Base-by-base conservation (phyloP, 2,797 vertebrate genomes). In the Hydrolagus colliei region DNA sequence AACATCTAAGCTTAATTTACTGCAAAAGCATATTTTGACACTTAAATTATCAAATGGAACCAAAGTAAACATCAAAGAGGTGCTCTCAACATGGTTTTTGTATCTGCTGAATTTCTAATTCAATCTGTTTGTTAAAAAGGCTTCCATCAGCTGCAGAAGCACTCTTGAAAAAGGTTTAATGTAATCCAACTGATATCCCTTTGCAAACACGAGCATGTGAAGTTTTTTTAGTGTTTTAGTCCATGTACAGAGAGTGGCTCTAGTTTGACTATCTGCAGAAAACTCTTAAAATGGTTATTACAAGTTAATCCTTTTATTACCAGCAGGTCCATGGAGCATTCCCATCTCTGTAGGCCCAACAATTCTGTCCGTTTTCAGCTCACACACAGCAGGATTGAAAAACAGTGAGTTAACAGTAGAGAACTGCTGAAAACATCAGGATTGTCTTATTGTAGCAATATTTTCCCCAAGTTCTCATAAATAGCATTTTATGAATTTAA, bases 61-160 rank as follows among this genome's bases (percentile, higher is more conserved):
- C 65, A 68, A 32, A 71, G 79, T 84, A 68, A 71, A 68, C 79
- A 71, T 84, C 63, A 84, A 84, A 84, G 79, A 68, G 65, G 18
- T 68, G 65, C 79, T 84, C 79, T 68, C 79, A 84, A 68, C 79
- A 71, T 84, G 79, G 41, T 84, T 84, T 71, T 84, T 18, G 79
- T 84, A 84, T 20, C 35, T 84, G 79, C 63, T 68, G 65, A 41
- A 84, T 84, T 84, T 84, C 16, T 84, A 84, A 84, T 84, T 84
- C 65, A 68, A 84, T 65, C 41, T 82, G 32, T 82, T 35, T 11
- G 63, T 63, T 68, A 68, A 41, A 82, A 82, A 68, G 79, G 79
- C 79, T 82, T 71, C 79, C 79, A 84, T 84, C 79, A 84, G 79
- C 65, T 84, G 13, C 65, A 84, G 68, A 84, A 41, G 32, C 79